Evolutionary conservation across 2,888 invertebrate genomes (phyloP), one percentile per base, ranked within the genome.

Genomic region (Idaea biselata): DNA sequence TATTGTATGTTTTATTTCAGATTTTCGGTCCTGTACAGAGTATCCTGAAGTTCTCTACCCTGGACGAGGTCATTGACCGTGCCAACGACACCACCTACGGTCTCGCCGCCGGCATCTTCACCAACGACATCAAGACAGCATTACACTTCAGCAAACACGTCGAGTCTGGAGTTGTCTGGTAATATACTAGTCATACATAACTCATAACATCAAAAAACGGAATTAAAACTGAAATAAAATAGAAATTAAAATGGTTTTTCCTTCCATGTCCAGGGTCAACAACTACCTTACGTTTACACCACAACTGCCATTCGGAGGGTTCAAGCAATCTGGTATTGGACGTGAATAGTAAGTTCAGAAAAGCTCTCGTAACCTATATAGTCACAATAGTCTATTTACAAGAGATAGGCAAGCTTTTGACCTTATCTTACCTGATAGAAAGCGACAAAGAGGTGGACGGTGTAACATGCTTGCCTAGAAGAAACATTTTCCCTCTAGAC

Each of bases 21-120:
- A 98, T 98, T 72, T 98, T 98, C 81, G 98, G 97, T 0, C 97
- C 98, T 0, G 97, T 98, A 0, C 97, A 97, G 86, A 95, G 95
- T 60, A 97, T 97, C 73, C 89, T 97, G 56, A 97, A 96, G 84
- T 98, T 97, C 76, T 94, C 95, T 56, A 94, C 94, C 0, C 77
- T 96, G 58, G 95, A 95, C 2, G 98, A 98, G 86, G 96, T 96
- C 0, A 95, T 98, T 63, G 95, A 96, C 68, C 93, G 97, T 69
- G 96, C 97, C 11, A 98, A 98, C 81, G 90, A 94, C 67, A 96
- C 97, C 0, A 88, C 84, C 33, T 98, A 96, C 75, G 98, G 98
- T 17, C 93, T 98, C 53, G 97, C 97, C 0, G 95, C 97, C 18
- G 97, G 96, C 6, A 94, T 97, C 61, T 93, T 97, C 67, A 97